Percentiles rank a stretch among this genome's conserved stretches.
Conservation (phyloP, 2,888 invertebrate genomes). For the Tenthredo livida region DNA sequence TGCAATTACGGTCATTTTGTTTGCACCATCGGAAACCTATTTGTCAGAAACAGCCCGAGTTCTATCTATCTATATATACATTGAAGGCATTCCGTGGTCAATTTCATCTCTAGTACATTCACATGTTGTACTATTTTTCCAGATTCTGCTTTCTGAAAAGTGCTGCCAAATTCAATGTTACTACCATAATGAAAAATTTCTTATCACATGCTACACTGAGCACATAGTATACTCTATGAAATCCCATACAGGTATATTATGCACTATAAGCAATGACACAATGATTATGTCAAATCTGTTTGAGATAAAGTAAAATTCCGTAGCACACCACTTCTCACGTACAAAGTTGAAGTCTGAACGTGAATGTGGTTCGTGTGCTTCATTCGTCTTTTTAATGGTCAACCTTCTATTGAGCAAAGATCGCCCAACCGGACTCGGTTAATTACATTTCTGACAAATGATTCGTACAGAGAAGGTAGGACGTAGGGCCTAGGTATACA, state of each 20-base stretch:
- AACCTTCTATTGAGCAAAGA: neutral
- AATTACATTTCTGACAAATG: constrained; percentile 52
- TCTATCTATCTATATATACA: neutral
- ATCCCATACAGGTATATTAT: neutral
- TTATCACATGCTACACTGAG: neutral
- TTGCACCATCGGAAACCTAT: neutral
- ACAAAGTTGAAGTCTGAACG: neutral
- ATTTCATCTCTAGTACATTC: neutral
- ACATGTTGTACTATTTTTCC: neutral
- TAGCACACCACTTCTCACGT: neutral
- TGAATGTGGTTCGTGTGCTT: neutral
- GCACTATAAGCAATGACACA: neutral
- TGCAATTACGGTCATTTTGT: neutral
- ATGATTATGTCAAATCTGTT: neutral
- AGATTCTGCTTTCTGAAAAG: neutral
- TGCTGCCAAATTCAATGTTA: neutral
- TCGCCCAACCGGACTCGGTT: constrained; percentile 16
- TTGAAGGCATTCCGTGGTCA: neutral
- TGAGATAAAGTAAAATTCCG: neutral
- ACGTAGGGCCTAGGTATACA: constrained; percentile 42
- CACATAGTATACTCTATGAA: neutral
- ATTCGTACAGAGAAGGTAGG: constrained; percentile 41
- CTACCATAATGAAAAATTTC: neutral
- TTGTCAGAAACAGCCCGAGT: neutral
- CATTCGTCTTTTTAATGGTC: constrained; percentile 13